These are phyloP conservation scores for Sardina pilchardus DNA, from an alignment of 2,113 vertebrate genomes.

Conservation along the genomic window DNA sequence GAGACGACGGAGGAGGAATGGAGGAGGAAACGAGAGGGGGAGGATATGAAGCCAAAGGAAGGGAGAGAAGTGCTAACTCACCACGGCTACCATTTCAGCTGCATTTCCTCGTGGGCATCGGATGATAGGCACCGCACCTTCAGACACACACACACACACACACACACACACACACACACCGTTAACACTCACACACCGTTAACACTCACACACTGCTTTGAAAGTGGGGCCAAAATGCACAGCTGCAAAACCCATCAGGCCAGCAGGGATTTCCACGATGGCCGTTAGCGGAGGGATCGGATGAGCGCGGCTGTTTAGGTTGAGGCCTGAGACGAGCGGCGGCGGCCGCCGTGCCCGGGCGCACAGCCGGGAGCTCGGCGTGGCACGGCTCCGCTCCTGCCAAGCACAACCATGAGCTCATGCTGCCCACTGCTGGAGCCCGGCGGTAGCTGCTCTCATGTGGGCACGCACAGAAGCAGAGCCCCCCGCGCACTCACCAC, in stretches of 20 bases:
- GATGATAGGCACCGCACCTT: slow-evolving; percentile 97
- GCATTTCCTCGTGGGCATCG: slow-evolving; percentile 95
- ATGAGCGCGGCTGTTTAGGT: neutral
- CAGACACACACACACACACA: slow-evolving; percentile 44
- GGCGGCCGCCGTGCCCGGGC: neutral
- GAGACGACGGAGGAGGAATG: neutral
- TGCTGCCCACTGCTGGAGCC: slow-evolving; percentile 46
- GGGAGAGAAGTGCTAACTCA: slow-evolving; percentile 68
- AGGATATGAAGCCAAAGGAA: neutral
- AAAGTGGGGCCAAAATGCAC: neutral
- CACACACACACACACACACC: slow-evolving; percentile 7
- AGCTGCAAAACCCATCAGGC: neutral
- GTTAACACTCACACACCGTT: neutral
- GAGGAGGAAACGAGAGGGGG: neutral
- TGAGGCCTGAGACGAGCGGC: neutral
- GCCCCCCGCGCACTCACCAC: neutral
- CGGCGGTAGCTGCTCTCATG: neutral
- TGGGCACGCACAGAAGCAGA: neutral
- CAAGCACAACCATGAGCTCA: slow-evolving; percentile 12
- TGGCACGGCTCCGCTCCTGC: neutral
- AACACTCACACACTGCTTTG: neutral
- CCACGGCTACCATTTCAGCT: slow-evolving; percentile 98
- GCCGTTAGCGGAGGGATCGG: neutral
- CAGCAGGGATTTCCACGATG: neutral
- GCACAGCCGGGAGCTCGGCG: neutral